Conservation (phyloP, 2,888 invertebrate genomes). For the Ophion ellenae region DNA sequence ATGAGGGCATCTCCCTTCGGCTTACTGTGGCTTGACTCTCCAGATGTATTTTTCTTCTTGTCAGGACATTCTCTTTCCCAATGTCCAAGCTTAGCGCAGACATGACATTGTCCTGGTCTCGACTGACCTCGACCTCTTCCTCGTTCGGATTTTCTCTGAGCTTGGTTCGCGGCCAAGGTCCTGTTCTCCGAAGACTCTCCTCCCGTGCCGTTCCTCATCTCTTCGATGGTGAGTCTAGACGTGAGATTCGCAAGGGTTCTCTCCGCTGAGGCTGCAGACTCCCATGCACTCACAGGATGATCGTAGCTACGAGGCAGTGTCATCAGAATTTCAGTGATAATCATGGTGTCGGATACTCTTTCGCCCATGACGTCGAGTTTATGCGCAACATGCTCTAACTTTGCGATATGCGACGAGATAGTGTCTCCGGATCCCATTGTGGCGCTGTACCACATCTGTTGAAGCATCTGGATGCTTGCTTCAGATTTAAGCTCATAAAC, state of each 20-base stretch:
- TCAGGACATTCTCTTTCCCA: conserved; percentile 22
- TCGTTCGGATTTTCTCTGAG: not conserved
- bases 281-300: conserved; percentile 67
- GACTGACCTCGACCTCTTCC: conserved; percentile 3
- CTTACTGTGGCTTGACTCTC: not conserved
- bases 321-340: conserved; percentile 68
- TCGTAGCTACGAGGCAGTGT: conserved; percentile 57
- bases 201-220: not conserved
- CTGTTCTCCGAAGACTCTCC: conserved; percentile 2
- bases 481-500: conserved; percentile 73
- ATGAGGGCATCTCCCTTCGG: conserved; percentile 30
- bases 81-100: conserved; percentile 1
- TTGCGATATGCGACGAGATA: conserved; percentile 66
- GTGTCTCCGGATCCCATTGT: conserved; percentile 58
- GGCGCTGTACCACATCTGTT: conserved; percentile 55
- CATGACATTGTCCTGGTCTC: conserved; percentile 53
- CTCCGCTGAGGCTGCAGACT: conserved; percentile 36
- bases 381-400: conserved; percentile 65
- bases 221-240: conserved; percentile 17
- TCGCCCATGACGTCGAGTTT: conserved; percentile 56
- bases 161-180: conserved; percentile 2
- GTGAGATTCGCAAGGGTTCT: conserved; percentile 36
- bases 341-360: conserved; percentile 59
- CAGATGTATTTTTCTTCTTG: not conserved
- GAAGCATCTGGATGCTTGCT: conserved; percentile 65